Base-by-base conservation (phyloP, 2,797 vertebrate species). In the Periparus ater region DNA sequence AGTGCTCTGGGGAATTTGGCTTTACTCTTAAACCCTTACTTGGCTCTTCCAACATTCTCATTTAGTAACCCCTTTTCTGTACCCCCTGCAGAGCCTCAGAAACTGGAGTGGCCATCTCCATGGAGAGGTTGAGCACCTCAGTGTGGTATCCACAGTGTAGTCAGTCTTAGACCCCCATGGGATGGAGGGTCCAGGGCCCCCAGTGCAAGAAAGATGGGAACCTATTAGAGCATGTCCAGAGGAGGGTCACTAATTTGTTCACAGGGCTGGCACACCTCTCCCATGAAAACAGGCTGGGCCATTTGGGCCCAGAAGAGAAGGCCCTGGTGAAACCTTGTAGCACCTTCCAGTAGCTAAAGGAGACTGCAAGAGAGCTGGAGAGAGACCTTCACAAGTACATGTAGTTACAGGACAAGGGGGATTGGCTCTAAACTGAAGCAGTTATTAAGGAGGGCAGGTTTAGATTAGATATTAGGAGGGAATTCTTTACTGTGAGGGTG, bases 181-280 rank as follows among this genome's bases (percentile, higher is more conserved):
- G 29, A 80, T 21, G 15, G 26, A 85, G 53, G 54, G 65, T 44
- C 51, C 72, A 45, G 20, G 50, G 9, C 25, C 29, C 20, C n/a
- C 20, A 38, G 1, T 0, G 1, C 12, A 63, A 57, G 44, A 25
- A 50, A 29, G 44, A 70, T 4, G 17, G 30, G 20, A 62, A 44
- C 27, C 6, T 34, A 11, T 32, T 48, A 21, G 19, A 68, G 16
- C 36, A 62, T 38, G 32, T 44, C 42, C 27, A 62, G 62, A 50
- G 27, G 19, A 45, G 14, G 10, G 17, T 42, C 50, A 57, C 17
- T 25, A 15, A 36, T 6, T 5, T n/a, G 20, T 57, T 55, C 63
- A n/a, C 32, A 57, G 50, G 29, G 44, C 36, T 76, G 36, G 32
- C 16, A n/a, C 18, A 20, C 13, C 26, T 54, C 54, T 67, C 21